Base-by-base conservation (phyloP, 2,113 vertebrate species). In the Anarrhichthys ocellatus region DNA sequence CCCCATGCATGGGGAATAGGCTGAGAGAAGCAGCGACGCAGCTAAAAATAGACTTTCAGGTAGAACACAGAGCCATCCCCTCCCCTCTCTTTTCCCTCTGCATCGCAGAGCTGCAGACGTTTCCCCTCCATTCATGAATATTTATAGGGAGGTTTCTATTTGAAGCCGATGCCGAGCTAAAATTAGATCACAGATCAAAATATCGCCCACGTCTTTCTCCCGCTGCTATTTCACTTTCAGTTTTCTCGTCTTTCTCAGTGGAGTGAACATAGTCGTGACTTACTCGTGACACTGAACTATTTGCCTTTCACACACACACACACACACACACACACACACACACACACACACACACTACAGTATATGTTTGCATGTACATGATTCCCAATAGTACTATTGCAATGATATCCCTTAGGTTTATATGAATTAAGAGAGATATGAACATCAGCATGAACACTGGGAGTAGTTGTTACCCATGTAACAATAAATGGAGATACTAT, bases 61-160 rank as follows among this genome's bases (percentile, higher is more conserved):
- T 92, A 83, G 79, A 76, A 75, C 24, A 69, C 63, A 40, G 77
- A 71, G 72, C 36, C 32, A 32, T 11, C 58, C 63, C 24, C 65
- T 46, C 44, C 78, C 42, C 56, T 83, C 74, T 29, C 70, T 34
- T 80, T 48, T 78, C 84, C 82, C 64, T 80, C 85, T 34, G 72
- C 87, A 89, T 82, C 76, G n/a, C 82, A 56, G 56, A 80, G 71
- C 81, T 63, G 66, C 67, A 74, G 34, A 80, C 62, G 85, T 86
- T 15, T 65, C 76, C 82, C 88, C 88, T 71, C 77, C 87, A 91
- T 90, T 94, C 94, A 94, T 93, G 82, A 94, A 94, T 95, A 95
- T 94, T 90, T 75, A 93, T 89, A 48, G 68, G 7, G 74, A 56
- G 1, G 62, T 66, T 89, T 90, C 90, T 93, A 93, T 93, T 91